These are phyloP conservation scores for Rugalucina vietnamica DNA, from an alignment of 2,888 invertebrate genomes.

Conservation along the genomic window DNA sequence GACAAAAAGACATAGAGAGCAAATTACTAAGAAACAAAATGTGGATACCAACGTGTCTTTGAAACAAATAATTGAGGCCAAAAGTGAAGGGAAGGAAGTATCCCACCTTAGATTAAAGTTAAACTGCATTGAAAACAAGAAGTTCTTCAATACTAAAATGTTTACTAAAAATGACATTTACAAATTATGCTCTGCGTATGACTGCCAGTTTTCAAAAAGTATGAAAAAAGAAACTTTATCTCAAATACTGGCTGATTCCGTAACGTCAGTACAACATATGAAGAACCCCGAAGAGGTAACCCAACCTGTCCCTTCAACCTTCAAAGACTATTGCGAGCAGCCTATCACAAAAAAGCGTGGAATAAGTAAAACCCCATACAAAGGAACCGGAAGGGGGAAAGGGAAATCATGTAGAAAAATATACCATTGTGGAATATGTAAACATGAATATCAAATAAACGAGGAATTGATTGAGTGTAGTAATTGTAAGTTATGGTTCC, in stretches of 20 bases:
- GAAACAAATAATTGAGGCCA: constrained; percentile 33
- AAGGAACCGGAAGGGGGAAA: not conserved
- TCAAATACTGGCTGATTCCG: not conserved
- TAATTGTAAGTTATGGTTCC: too few species aligned
- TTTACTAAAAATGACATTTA: not conserved
- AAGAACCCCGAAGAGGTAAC: not conserved
- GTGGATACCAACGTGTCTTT: constrained; percentile 5
- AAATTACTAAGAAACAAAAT: constrained; percentile 36
- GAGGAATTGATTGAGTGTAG: too few species aligned
- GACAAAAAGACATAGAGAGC: constrained; percentile 44
- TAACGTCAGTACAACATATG: not conserved
- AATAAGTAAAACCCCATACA: not conserved
- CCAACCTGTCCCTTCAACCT: not conserved
- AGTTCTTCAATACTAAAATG: not conserved
- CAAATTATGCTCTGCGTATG: not conserved
- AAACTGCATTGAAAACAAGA: not conserved
- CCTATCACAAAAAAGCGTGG: not conserved
- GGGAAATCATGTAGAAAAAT: not conserved
- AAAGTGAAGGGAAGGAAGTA: constrained; percentile 14
- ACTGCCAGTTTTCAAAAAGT: not conserved
- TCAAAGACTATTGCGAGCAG: not conserved
- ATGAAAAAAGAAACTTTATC: not conserved
- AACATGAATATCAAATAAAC: too few species aligned
- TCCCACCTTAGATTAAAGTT: constrained; percentile 40
- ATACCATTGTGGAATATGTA: not conserved